Evolutionary conservation across 37 sponge, comb jelly and placozoan species (phyloP).

Genomic region (Cladorhizidae sp.): DNA sequence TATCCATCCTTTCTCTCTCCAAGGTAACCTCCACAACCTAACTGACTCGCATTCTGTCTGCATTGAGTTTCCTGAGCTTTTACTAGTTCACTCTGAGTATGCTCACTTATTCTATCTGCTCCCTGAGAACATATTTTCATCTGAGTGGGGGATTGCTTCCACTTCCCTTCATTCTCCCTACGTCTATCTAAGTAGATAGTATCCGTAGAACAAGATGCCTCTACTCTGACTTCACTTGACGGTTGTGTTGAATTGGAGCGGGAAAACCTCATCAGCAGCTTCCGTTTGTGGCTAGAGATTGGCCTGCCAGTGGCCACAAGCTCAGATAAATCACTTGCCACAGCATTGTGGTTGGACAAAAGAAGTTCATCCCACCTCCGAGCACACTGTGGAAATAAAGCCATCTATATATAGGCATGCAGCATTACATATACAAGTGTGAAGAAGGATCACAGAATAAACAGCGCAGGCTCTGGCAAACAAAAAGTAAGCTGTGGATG

Average conservation of each 20-base stretch:
- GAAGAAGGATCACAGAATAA: too few species aligned
- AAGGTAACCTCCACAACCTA: too few species aligned
- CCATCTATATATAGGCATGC: background rate
- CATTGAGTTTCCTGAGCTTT: too few species aligned
- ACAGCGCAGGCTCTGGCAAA: too few species aligned
- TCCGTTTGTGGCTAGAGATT: conserved; percentile 26
- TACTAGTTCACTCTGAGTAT: too few species aligned
- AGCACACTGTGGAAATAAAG: conserved; percentile 47
- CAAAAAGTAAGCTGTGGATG: too few species aligned
- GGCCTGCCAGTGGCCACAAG: conserved; percentile 74
- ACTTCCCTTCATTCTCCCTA: background rate
- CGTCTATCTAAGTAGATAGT: background rate
- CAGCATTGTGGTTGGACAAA: background rate
- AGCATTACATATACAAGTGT: too few species aligned
- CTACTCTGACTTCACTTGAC: background rate
- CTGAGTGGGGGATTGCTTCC: too few species aligned
- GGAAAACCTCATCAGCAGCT: conserved; percentile 9
- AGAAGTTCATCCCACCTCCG: conserved; percentile 79
- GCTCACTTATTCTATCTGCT: too few species aligned
- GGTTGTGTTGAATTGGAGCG: background rate
- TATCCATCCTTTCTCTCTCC: too few species aligned
- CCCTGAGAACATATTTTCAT: too few species aligned
- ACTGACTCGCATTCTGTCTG: too few species aligned
- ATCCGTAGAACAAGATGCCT: background rate
- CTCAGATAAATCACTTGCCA: conserved; percentile 40